phyloP scores from a whole-genome alignment of 2,113 vertebrate genomes.

The Anhinga rufa region DNA sequence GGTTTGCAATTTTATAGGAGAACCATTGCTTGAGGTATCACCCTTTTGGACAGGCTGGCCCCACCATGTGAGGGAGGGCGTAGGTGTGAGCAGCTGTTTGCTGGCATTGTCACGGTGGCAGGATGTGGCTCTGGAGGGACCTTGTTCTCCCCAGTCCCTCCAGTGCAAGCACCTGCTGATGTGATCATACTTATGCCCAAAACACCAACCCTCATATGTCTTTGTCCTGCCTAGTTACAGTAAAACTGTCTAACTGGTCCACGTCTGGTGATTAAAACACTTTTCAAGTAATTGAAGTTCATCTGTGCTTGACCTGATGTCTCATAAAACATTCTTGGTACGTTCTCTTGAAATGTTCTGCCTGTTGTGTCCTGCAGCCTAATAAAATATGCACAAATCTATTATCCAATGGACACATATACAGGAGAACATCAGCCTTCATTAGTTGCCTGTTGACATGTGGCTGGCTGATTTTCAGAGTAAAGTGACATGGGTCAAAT shows the following conservation, averaged over 20 bases:
- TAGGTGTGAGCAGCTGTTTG: neutral
- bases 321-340: neutral
- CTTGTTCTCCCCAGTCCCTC: neutral
- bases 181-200: neutral
- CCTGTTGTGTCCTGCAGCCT: neutral
- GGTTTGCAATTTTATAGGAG: neutral
- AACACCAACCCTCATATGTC: neutral
- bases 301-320: neutral
- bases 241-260: neutral
- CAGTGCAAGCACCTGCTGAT: neutral
- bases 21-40: neutral
- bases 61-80: rapidly evolving
- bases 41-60: neutral
- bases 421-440: neutral
- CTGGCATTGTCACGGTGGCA: neutral
- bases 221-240: neutral
- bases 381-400: neutral
- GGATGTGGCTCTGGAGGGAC: neutral
- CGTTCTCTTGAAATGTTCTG: neutral
- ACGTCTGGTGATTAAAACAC: neutral
- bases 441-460: neutral
- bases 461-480: neutral
- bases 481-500: neutral
- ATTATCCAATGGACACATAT: neutral
- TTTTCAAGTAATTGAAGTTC: neutral